These are phyloP conservation scores for Martes flavigula DNA, from an alignment of 2,797 vertebrate genomes.

Conservation along the genomic window DNA sequence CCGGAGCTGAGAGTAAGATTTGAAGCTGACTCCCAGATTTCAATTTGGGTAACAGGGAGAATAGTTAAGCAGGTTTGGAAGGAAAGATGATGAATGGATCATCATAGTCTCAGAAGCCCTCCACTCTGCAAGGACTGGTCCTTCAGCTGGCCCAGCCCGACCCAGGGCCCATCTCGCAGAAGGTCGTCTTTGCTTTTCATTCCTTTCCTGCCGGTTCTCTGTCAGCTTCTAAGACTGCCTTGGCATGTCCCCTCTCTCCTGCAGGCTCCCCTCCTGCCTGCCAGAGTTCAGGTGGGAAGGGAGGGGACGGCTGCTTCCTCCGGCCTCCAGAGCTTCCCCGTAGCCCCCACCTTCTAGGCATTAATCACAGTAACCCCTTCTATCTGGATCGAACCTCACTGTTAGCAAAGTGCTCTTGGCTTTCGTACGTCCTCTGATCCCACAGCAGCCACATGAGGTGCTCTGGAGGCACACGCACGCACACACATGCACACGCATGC, in stretches of 20 bases:
- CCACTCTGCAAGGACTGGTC: not conserved
- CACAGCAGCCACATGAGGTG: not conserved
- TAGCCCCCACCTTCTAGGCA: not conserved
- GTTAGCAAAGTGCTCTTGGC: not conserved
- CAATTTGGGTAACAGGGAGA: not conserved
- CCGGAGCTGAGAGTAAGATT: not conserved
- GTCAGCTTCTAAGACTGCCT: not conserved
- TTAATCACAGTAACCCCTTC: not conserved
- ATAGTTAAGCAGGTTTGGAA: not conserved
- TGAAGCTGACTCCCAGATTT: not conserved
- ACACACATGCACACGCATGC: rapidly evolving
- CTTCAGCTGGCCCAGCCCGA: not conserved
- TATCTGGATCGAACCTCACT: not conserved
- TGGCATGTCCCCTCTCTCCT: not conserved
- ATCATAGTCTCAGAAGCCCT: not conserved
- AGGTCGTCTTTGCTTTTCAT: not conserved
- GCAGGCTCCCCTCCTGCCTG: not conserved
- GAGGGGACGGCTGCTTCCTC: not conserved
- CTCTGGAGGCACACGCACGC: not conserved
- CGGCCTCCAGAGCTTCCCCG: not conserved
- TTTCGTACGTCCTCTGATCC: not conserved
- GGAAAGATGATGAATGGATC: not conserved
- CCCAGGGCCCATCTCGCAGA: not conserved
- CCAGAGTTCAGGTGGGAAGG: not conserved
- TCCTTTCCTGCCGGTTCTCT: not conserved